These are phyloP conservation scores for Oxytorus armatus DNA, from an alignment of 2,888 invertebrate genomes.

Conservation along the genomic window DNA sequence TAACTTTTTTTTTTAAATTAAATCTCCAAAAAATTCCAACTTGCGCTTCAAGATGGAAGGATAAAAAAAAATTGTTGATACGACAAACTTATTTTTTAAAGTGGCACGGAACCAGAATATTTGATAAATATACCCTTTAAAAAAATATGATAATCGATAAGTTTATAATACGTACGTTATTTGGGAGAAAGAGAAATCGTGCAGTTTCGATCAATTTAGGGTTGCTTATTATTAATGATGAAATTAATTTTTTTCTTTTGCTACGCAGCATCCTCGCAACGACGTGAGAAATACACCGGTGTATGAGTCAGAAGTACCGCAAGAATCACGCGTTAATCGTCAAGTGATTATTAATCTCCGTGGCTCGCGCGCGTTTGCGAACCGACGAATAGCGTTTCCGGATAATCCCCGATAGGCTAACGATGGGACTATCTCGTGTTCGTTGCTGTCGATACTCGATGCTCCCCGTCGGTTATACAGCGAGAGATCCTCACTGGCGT, in stretches of 20 bases:
- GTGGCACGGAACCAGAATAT: too few relatives aligned
- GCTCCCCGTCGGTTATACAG: slow-evolving; percentile 36
- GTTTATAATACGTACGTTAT: too few relatives aligned
- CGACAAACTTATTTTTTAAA: too few relatives aligned
- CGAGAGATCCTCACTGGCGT: slow-evolving; percentile 52
- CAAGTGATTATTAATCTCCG: slow-evolving; percentile 47
- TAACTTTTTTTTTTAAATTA: too few relatives aligned
- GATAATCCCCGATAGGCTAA: slow-evolving; percentile 46
- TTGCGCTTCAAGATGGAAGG: too few relatives aligned
- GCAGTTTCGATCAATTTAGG: too few relatives aligned
- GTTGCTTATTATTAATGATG: too few relatives aligned
- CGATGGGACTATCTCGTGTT: slow-evolving; percentile 10
- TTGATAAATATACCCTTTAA: too few relatives aligned
- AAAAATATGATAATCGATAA: too few relatives aligned
- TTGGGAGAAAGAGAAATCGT: not conserved
- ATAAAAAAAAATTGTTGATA: too few relatives aligned
- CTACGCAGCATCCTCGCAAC: not conserved
- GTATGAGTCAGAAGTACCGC: not conserved
- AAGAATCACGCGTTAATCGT: slow-evolving; percentile 31
- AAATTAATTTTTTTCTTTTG: not conserved
- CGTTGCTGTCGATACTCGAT: slow-evolving; percentile 42
- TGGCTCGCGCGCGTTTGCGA: not conserved
- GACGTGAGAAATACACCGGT: slow-evolving; percentile 7
- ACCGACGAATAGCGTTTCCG: slow-evolving; percentile 32
- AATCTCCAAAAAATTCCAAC: too few relatives aligned